Evolutionary conservation across 2,113 vertebrate genomes (phyloP).

Genomic region (Zonotrichia leucophrys): DNA sequence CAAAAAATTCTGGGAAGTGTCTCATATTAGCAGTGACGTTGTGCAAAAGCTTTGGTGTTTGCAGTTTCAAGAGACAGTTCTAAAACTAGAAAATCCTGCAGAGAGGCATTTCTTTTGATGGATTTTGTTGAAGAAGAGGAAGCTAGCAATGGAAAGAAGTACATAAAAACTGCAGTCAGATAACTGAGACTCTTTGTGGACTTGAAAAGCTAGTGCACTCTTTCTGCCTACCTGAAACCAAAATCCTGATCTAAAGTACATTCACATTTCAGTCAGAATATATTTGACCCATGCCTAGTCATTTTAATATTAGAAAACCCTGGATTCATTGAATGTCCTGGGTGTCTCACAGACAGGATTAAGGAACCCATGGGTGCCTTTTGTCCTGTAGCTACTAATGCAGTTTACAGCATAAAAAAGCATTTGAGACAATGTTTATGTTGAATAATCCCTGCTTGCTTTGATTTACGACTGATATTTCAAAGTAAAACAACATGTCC

Average conservation of each 20-base stretch:
- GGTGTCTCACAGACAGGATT: neutral
- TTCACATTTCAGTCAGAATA: neutral
- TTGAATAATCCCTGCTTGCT: neutral
- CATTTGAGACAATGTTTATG: neutral
- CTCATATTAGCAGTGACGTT: neutral
- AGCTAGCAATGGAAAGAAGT: neutral
- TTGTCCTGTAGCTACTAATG: neutral
- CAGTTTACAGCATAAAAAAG: neutral
- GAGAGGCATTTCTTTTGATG: neutral
- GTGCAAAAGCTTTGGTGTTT: neutral
- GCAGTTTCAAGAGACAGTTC: neutral
- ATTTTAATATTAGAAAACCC: neutral
- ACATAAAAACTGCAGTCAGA: neutral
- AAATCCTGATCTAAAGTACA: neutral
- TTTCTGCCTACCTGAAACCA: neutral
- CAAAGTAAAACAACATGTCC: neutral
- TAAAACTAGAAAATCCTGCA: neutral
- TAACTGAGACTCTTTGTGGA: neutral
- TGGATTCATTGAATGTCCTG: neutral
- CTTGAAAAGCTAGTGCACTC: neutral
- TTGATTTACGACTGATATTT: neutral
- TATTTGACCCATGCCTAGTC: neutral
- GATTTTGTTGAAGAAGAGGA: neutral
- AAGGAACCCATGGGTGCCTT: neutral
- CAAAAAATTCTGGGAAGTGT: neutral